Evolutionary conservation across 2,888 invertebrate genomes (phyloP), one percentile per base, ranked within the genome.

Genomic region (Andrena bicolor): DNA sequence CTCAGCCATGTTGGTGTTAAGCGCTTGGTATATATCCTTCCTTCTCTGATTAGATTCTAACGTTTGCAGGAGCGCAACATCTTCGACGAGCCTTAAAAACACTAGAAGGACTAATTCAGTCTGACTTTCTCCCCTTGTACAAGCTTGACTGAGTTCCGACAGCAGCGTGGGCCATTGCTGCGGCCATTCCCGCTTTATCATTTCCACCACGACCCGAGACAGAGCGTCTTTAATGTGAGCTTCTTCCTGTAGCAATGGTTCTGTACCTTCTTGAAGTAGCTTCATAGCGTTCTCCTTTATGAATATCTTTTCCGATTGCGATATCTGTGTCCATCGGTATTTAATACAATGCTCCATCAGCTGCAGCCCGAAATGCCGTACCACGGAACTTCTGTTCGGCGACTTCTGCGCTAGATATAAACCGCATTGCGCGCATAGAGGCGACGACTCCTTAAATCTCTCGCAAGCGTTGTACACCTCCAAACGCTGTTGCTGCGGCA

Each of bases 121-220:
- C 92, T 98, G 98, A 68, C 96, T 96, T 91, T 98, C 98, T 13
- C 99, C 98, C 87, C 96, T 95, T 13, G 96, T 95, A 92, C 98
- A 98, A 0, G 98, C 97, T 89, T 96, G 96, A 79, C 97, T 97
- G 1, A 99, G 95, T 93, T 99, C 98, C 0, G 96, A 95, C 41
- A 99, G 94, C 48, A 99, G 94, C 0, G 97, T 96, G 0, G 98
- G 97, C 99, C 99, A 99, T 86, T 99, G 98, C 92, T 99, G 99
- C 0, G 99, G 99, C 99, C 99, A 99, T 93, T 99, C 99, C 10
- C 99, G 95, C 92, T 99, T 99, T 72, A 98, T 97, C 97, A 99
- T 98, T 94, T 99, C 99, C 0, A 99, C 99, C 72, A 99, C 96
- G n/a, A 99, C 97, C 65, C 98, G 95, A 16, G 98, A 97, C 2